Base-by-base conservation (phyloP, 2,113 vertebrate genomes). In the Polypterus senegalus region DNA sequence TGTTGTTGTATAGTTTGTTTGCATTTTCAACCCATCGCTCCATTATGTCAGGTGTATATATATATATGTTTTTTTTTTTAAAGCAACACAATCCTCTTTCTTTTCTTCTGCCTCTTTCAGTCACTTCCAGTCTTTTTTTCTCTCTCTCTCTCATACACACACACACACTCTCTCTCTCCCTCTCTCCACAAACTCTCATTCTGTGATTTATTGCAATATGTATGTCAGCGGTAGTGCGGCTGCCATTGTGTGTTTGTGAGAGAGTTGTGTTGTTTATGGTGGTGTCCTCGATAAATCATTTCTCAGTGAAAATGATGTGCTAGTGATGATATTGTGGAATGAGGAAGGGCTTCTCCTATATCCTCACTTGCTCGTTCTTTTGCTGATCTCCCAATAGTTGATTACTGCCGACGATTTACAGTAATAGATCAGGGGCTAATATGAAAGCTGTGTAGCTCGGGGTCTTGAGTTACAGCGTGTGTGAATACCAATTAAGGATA, bases 161-260 rank as follows among this genome's bases (percentile, higher is more conserved):
- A 68, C 79, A 78, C 74, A 77, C 74, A 76, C 76, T 71, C 73
- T 71, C 76, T 64, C 61, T 66, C 61, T 7, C 63, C 60, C 63
- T 68, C 73, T 7, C 69, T 70, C 62, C 70, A 70, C 64, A 77
- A 60, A 69, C 60, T 72, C 77, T 75, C 75, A 74, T 80, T 76
- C 74, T 70, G 85, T 98, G 92, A 97, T 98, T 96, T 97, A 96
- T 96, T 85, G 87, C 89, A 91, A 93, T 89, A 82, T 86, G 86
- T 82, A 85, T 93, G 93, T 94, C 92, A 95, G 88, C 85, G 81
- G 84, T 87, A 76, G 81, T 51, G 81, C 83, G 77, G 77, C 83
- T 86, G 89, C 91, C 90, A 87, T 94, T 92, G 89, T 88, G 87
- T 68, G 83, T 91, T 91, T 89, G 89, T 83, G 88, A 86, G 86